Base-by-base conservation (phyloP, 2,888 invertebrate species). In the Erannis defoliaria region DNA sequence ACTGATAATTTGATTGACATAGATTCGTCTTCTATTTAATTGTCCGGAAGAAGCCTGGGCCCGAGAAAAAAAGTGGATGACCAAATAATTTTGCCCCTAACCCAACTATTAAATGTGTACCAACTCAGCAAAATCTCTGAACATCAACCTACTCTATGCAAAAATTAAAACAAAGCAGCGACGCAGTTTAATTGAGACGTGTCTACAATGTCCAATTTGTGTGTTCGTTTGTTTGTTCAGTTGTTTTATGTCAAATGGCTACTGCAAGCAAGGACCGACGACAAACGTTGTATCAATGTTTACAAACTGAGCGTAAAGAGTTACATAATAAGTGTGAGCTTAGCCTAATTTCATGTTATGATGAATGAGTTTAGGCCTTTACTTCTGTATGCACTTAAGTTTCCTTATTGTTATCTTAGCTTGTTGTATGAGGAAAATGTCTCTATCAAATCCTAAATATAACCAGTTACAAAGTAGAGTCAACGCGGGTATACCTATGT, bases 171-270 rank as follows among this genome's bases (percentile, higher is more conserved):
- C 50, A 46, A 50, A 45, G 19, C 38, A 45, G 54, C 46, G 45
- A 51, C 45, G 55, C 50, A 48, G 56, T 62, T 63, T 63, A 63
- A 63, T 63, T 58, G 38, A 63, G 63, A 55, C 35, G 50, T 56
- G 37, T 53, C 42, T 57, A 55, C 23, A 46, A 45, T n/a, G 43
- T 55, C 40, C 38, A 53, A 54, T 58, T 62, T 63, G 53, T 62
- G 37, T 45, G 56, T 55, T 55, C 40, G 35, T 31, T 3, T 62
- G 53, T 55, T 63, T 63, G 51, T 37, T 14, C 63, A 63, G 63
- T 58, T 55, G 63, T 55, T 50, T 57, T 43, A 57, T 43, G 56
- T 57, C 62, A 56, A 51, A 62, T 53, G 56, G 53, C 62, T 57
- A 46, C 62, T 62, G 43, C 60, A n/a, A 43, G 45, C 51, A 38